Evolutionary conservation across 2,888 invertebrate genomes (phyloP).

Genomic region (Nasonia oneida): DNA sequence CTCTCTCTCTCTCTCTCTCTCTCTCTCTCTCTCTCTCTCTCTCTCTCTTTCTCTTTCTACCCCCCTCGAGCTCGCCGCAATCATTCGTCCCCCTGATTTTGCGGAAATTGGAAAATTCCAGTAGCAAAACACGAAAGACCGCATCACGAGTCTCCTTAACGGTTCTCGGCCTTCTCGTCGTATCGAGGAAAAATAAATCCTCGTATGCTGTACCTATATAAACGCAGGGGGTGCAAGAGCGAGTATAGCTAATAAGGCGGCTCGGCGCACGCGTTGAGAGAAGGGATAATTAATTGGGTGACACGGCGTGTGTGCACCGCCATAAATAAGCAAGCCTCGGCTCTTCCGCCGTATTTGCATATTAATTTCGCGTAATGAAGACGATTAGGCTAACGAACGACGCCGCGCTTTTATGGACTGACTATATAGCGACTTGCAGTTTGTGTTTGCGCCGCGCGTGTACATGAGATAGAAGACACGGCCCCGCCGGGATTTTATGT

Average conservation of each 20-base stretch:
- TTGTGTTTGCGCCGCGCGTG: too few relatives aligned
- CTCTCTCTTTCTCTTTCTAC: not conserved
- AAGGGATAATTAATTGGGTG: constrained; percentile 74
- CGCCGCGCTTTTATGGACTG: constrained; percentile 12
- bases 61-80: not conserved
- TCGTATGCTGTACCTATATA: not conserved
- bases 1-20: too few relatives aligned
- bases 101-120: constrained; percentile 57
- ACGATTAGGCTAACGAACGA: constrained; percentile 70
- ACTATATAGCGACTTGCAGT: not conserved
- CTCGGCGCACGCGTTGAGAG: constrained; percentile 26
- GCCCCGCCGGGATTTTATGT: not conserved
- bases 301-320: constrained; percentile 66
- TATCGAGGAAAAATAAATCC: constrained; percentile 42
- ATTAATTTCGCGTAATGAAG: constrained; percentile 76
- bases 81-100: not conserved
- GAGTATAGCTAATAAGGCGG: constrained; percentile 44
- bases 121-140: constrained; percentile 12
- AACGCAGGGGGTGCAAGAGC: not conserved
- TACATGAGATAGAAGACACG: not conserved
- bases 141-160: constrained; percentile 22
- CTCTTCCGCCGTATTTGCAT: constrained; percentile 74
- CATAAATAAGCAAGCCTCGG: constrained; percentile 68
- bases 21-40: too few relatives aligned
- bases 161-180: not conserved